These are phyloP conservation scores for Paratilapia polleni DNA, from an alignment of 2,113 vertebrate genomes.

Conservation along the genomic window DNA sequence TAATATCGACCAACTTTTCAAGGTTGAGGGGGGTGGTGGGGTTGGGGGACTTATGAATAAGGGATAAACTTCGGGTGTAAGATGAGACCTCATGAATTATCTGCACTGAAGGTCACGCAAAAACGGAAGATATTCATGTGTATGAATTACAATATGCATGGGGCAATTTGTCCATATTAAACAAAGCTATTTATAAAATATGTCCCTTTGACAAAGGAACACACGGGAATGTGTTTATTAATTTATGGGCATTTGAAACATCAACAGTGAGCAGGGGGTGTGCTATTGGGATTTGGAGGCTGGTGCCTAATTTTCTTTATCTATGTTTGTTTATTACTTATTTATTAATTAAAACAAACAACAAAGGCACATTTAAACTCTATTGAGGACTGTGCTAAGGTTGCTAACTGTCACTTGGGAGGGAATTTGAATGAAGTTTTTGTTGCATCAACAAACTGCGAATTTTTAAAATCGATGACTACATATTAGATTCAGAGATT, in stretches of 20 bases:
- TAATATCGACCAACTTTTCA: background rate
- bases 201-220: background rate
- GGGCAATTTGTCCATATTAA: constrained; percentile 12
- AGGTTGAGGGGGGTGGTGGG: background rate
- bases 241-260: constrained; percentile 1
- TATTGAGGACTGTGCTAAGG: background rate
- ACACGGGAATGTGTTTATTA: background rate
- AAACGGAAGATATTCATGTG: constrained; percentile 12
- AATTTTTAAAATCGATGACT: background rate
- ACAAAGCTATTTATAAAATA: constrained; percentile 15
- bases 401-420: background rate
- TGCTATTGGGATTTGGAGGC: too few relatives aligned
- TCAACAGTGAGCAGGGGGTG: too few relatives aligned
- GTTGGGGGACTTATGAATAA: background rate
- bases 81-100: background rate
- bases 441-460: background rate
- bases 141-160: constrained; percentile 19
- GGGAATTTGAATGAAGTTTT: background rate
- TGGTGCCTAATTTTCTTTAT: too few relatives aligned
- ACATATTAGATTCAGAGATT: background rate
- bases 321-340: too few relatives aligned
- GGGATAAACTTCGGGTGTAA: background rate
- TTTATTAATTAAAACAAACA: too few relatives aligned
- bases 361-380: too few relatives aligned
- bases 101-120: background rate